phyloP scores from a whole-genome alignment of 2,113 vertebrate species.

The Poeciliopsis turrubarensis region DNA sequence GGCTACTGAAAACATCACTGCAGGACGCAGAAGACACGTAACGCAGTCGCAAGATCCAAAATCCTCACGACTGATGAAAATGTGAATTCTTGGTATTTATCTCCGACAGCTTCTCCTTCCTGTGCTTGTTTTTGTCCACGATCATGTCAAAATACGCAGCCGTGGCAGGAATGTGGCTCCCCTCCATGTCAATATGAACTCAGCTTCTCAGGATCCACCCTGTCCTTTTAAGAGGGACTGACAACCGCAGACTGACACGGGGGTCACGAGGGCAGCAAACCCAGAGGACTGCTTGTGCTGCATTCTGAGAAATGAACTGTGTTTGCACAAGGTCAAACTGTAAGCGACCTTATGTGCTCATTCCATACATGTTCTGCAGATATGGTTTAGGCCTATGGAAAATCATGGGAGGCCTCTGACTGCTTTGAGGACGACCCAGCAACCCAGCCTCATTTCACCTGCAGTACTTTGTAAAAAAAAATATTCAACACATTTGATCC shows the following conservation, averaged over 20 bases:
- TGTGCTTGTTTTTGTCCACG: not conserved
- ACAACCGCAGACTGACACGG: conserved; percentile 47
- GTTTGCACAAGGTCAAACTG: conserved; percentile 63
- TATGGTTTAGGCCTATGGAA: conserved; percentile 21
- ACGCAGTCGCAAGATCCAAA: conserved; percentile 7
- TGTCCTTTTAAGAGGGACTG: conserved; percentile 54
- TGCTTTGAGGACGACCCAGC: conserved; percentile 13
- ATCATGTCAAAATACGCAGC: conserved; percentile 28
- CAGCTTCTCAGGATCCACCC: conserved; percentile 57
- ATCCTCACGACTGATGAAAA: conserved; percentile 27
- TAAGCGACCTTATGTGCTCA: conserved; percentile 51
- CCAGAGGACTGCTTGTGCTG: conserved; percentile 56
- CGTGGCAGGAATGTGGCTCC: conserved; percentile 54
- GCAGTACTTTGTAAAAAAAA: not conserved
- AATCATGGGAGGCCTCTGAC: conserved; percentile 8
- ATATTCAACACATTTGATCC: too few relatives aligned
- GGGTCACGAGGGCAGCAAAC: conserved; percentile 50
- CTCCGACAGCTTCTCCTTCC: not conserved
- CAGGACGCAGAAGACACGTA: not conserved
- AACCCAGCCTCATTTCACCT: conserved; percentile 30
- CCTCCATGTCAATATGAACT: conserved; percentile 46
- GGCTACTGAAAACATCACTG: not conserved
- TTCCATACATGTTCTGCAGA: conserved; percentile 61
- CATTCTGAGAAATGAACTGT: conserved; percentile 68
- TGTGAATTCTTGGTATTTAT: not conserved